Evolutionary conservation across 1,140 invertebrate genomes (phyloP), one percentile per base, ranked within the genome.

Genomic region (Luehdorfia chinensis): DNA sequence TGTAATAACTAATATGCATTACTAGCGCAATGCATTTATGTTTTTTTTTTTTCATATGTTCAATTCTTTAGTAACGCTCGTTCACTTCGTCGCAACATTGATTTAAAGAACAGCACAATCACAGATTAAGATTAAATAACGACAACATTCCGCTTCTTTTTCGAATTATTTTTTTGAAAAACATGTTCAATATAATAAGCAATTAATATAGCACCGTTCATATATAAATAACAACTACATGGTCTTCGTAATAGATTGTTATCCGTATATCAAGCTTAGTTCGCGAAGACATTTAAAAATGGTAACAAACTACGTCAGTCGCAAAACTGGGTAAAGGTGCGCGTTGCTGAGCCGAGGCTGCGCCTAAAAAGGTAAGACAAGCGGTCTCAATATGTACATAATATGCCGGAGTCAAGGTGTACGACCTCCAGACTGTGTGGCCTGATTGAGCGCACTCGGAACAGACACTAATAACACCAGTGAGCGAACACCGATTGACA

Each of bases 171-270:
- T n/a, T n/a, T n/a, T n/a, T n/a, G n/a, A n/a, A n/a, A n/a, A n/a
- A n/a, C n/a, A n/a, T n/a, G n/a, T n/a, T n/a, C n/a, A n/a, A n/a
- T n/a, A n/a, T n/a, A n/a, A n/a, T n/a, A n/a, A n/a, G n/a, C n/a
- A n/a, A n/a, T n/a, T n/a, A n/a, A n/a, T n/a, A n/a, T n/a, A 21
- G 6, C 19, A 43, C 11, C 9, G 19, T 8, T 37, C 13, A 39
- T 47, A 86, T 84, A 66, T 86, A 84, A 63, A 84, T 71, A 15
- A 86, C 73, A 62, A 84, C 75, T 30, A 86, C 70, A 66, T 80
- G 77, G 57, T 89, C 81, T 55, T 89, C 87, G 59, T 88, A 89
- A 75, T 85, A 88, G 49, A 90, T 88, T 4, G 88, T 90, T 55
- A 90, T 88, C 56, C 88, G 75, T 66, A 89, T 89, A 64, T 87